Conservation (phyloP, 2,888 invertebrate species). For the Deilephila porcellus region DNA sequence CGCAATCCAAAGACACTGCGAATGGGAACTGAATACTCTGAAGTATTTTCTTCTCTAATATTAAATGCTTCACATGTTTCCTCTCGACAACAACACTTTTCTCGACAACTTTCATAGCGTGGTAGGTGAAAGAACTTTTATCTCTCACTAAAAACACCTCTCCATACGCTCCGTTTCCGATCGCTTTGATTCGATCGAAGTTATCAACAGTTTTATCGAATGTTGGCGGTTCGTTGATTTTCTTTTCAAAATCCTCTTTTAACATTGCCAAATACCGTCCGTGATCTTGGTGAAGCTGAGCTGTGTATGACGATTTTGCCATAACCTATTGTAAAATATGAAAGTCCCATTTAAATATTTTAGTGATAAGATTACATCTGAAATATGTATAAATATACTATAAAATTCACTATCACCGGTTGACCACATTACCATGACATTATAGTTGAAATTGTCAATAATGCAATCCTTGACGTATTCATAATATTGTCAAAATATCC, state of each 20-base stretch:
- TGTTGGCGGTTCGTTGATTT: conserved; percentile 46
- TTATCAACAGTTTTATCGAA: conserved; percentile 73
- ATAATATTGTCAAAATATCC: too few species aligned
- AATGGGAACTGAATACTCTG: conserved; percentile 94
- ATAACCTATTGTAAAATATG: conserved; percentile 52
- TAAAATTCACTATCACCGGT: conserved; percentile 44
- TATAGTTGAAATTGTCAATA: conserved; percentile 25
- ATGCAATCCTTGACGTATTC: not conserved
- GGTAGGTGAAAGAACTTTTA: conserved; percentile 86
- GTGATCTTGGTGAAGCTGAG: conserved; percentile 67
- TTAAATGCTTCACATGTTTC: conserved; percentile 94
- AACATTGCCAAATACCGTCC: conserved; percentile 66
- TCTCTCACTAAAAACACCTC: conserved; percentile 91
- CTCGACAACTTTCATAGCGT: conserved; percentile 95
- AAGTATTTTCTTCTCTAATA: conserved; percentile 94
- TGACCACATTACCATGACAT: conserved; percentile 34
- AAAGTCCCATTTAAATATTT: conserved; percentile 56
- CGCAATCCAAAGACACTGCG: conserved; percentile 90
- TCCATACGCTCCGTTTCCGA: conserved; percentile 96
- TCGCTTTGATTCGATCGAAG: conserved; percentile 89
- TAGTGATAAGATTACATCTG: conserved; percentile 45
- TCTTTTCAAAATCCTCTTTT: conserved; percentile 66
- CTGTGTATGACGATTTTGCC: conserved; percentile 61
- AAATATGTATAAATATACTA: conserved; percentile 48
- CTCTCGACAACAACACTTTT: conserved; percentile 94